phyloP scores from a whole-genome alignment of 2,797 vertebrate species.

The Agapornis canus region DNA sequence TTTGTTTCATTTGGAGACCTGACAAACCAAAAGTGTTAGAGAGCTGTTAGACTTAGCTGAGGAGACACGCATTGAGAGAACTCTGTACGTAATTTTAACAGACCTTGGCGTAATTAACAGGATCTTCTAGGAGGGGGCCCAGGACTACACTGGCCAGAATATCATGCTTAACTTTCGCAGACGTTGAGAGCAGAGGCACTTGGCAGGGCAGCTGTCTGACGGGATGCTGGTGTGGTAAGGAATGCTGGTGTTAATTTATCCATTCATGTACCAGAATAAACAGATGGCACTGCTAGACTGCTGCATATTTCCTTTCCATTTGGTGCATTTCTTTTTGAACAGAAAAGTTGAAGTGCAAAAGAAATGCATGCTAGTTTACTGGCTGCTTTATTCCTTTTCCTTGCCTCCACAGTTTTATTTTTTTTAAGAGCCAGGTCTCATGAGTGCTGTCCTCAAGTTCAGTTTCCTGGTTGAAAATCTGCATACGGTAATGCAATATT shows the following conservation, averaged over 20 bases:
- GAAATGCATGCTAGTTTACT: not conserved
- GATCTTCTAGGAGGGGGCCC: not conserved
- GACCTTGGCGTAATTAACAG: constrained; percentile 46
- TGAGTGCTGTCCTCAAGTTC: constrained; percentile 39
- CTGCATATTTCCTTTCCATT: not conserved
- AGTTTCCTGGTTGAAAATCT: constrained; percentile 67
- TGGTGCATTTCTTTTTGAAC: not conserved
- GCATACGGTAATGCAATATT: constrained; percentile 57
- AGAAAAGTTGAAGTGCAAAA: not conserved
- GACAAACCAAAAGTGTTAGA: constrained; percentile 2
- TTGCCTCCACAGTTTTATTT: not conserved
- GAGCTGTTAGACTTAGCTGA: not conserved
- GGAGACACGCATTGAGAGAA: not conserved
- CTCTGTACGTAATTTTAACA: constrained; percentile 20
- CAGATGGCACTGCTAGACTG: not conserved
- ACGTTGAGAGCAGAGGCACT: not conserved
- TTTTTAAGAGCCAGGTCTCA: not conserved
- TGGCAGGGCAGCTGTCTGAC: constrained; percentile 7
- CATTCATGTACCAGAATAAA: not conserved
- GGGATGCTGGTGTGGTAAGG: not conserved
- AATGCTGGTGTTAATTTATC: not conserved
- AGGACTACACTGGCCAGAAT: not conserved
- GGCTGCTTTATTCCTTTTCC: not conserved
- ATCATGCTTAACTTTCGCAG: constrained; percentile 21
- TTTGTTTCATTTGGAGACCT: constrained; percentile 32